These are phyloP conservation scores for Sandelia bainsii DNA, from an alignment of 2,797 vertebrate genomes.

Conservation along the genomic window DNA sequence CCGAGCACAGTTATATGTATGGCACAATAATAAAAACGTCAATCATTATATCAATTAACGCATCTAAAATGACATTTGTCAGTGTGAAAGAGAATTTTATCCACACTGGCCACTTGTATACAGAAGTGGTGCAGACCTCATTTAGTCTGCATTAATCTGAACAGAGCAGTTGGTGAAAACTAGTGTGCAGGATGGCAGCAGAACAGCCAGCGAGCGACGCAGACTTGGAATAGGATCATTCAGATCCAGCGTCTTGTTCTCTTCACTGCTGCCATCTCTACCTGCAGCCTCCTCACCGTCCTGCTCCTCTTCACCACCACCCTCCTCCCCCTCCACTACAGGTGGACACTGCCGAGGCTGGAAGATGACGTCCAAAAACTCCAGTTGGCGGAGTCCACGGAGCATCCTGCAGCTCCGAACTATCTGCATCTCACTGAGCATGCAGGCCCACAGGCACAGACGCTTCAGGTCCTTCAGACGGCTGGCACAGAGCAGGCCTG, in stretches of 20 bases:
- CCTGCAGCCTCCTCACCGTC: conserved; percentile 54
- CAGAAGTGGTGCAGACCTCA: neutral
- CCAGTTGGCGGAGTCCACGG: conserved; percentile 75
- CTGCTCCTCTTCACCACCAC: conserved; percentile 56
- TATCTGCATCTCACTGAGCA: conserved; percentile 80
- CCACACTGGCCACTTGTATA: neutral
- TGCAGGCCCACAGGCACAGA: conserved; percentile 81
- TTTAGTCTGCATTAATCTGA: conserved; percentile 74
- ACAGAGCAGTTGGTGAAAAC: conserved; percentile 83
- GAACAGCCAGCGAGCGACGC: conserved; percentile 74
- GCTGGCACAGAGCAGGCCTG: conserved; percentile 82
- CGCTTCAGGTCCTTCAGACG: conserved; percentile 81
- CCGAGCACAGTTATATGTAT: neutral
- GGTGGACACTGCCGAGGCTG: conserved; percentile 73
- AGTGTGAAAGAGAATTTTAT: neutral
- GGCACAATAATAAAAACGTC: conserved; percentile 3
- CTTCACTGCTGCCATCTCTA: conserved; percentile 53
- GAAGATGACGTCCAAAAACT: conserved; percentile 83
- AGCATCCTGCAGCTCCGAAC: conserved; percentile 82
- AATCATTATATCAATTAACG: neutral
- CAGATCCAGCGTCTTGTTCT: conserved; percentile 60
- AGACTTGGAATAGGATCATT: conserved; percentile 79
- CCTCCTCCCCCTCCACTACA: conserved; percentile 68
- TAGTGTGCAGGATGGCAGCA: conserved; percentile 80
- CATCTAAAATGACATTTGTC: conserved; percentile 14